phyloP scores from a whole-genome alignment of 1,140 invertebrate genomes.

The Cataglyphis hispanica region DNA sequence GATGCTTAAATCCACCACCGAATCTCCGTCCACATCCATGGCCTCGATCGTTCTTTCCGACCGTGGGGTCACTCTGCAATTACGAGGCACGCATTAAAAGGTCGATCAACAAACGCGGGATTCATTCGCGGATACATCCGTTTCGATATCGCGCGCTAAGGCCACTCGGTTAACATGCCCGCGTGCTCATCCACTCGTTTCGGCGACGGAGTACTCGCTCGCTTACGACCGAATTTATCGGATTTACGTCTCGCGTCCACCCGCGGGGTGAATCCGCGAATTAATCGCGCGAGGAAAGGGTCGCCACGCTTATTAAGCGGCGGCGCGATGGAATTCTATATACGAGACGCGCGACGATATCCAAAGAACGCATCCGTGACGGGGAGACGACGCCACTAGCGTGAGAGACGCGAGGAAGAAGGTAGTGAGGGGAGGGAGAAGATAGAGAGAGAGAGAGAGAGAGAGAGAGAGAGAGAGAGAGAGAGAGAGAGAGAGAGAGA shows the following conservation, averaged over 20 bases:
- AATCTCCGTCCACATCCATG: slow-evolving; percentile 89
- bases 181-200: too few species aligned
- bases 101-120: slow-evolving; percentile 39
- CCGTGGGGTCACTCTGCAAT: slow-evolving; percentile 62
- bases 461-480: not conserved
- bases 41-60: slow-evolving; percentile 88
- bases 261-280: not conserved
- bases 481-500: not conserved
- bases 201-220: slow-evolving; percentile 35
- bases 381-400: slow-evolving; percentile 40
- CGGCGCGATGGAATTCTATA: not conserved
- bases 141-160: slow-evolving; percentile 25
- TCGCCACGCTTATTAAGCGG: not conserved
- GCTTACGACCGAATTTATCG: slow-evolving; percentile 68
- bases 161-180: too few species aligned
- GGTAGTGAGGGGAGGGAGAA: not conserved
- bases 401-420: slow-evolving; percentile 6
- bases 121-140: not conserved
- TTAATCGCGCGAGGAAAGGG: slow-evolving; percentile 20
- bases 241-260: slow-evolving; percentile 18
- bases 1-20: slow-evolving; percentile 92
- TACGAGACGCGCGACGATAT: slow-evolving; percentile 20
- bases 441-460: too few species aligned
- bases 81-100: slow-evolving; percentile 26
- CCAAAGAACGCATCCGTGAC: slow-evolving; percentile 46